These are phyloP conservation scores for Eurypyga helias DNA, from an alignment of 2,113 vertebrate genomes.

Conservation along the genomic window DNA sequence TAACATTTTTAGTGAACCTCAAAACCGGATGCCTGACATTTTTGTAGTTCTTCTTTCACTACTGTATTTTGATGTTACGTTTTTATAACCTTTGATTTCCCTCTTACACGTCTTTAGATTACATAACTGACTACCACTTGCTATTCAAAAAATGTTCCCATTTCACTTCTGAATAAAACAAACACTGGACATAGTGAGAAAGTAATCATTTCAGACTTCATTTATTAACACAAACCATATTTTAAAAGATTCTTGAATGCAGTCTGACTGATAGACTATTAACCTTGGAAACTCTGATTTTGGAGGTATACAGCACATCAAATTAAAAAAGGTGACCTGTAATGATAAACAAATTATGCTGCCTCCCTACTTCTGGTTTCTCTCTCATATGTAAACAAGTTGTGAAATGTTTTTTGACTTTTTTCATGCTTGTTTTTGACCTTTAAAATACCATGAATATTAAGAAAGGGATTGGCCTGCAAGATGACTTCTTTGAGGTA, in stretches of 20 bases:
- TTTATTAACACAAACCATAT: conserved; percentile 37
- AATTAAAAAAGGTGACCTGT: conserved; percentile 14
- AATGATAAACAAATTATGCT: not conserved
- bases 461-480: not conserved
- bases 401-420: not conserved
- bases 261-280: conserved; percentile 11
- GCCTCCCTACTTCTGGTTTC: not conserved
- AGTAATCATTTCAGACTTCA: conserved; percentile 21
- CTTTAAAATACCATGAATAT: not conserved
- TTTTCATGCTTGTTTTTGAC: not conserved
- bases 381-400: not conserved
- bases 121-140: not conserved
- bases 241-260: conserved; percentile 20
- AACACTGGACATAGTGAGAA: not conserved
- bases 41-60: not conserved
- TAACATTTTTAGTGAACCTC: not conserved
- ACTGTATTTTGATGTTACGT: not conserved
- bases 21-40: not conserved
- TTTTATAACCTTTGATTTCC: not conserved
- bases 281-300: conserved; percentile 18
- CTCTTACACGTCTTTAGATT: not conserved
- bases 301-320: not conserved
- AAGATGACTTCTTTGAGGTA: not conserved
- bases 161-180: conserved; percentile 49
- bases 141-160: conserved; percentile 15